Base-by-base conservation (phyloP, 2,113 vertebrate species). In the Embiotoca jacksoni region DNA sequence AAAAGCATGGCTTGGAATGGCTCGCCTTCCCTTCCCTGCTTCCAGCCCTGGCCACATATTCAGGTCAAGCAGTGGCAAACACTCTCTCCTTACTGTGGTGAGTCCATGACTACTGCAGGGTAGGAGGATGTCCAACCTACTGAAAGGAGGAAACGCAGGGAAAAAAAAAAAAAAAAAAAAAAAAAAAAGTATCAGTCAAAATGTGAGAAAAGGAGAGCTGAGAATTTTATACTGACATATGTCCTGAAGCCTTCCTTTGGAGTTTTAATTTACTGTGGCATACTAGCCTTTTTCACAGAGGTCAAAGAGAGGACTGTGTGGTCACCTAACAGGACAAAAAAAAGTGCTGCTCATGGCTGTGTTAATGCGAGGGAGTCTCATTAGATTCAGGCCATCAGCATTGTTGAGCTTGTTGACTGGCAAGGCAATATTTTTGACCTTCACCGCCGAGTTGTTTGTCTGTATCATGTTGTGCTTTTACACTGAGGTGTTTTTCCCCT, bases 61-160 rank as follows among this genome's bases (percentile, higher is more conserved):
- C 92, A 94, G 94, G 92, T 95, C 88, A 78, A 93, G 90, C 92
- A 69, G 59, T 92, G 93, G 94, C 90, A 92, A 93, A 93, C 89
- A 88, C 32, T 39, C 86, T 85, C 87, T 90, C 78, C 86, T 80
- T 54, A 33, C 59, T 3, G 23, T 54, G 65, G 64, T 60, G 74
- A 57, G 67, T 57, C 74, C 70, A 35, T 65, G 72, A 56, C 61
- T 47, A 73, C 82, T 63, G 65, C n/a, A 5, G 65, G 81, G 69
- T n/a, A 59, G 68, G 77, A 81, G 76, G 64, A 61, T 39, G 56
- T 72, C 59, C 75, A 52, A 41, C 39, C 36, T 35, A 58, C 52
- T 71, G 68, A 78, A 54, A 31, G n/a, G 23, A 41, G 36, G 60
- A 32, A 32, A 39, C 0, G 7, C 33, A 39, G 6, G 13, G 5